Evolutionary conservation across 2,797 vertebrate species (phyloP), one percentile per base, ranked within the genome.

Genomic region (Chaetophractus vellerosus): DNA sequence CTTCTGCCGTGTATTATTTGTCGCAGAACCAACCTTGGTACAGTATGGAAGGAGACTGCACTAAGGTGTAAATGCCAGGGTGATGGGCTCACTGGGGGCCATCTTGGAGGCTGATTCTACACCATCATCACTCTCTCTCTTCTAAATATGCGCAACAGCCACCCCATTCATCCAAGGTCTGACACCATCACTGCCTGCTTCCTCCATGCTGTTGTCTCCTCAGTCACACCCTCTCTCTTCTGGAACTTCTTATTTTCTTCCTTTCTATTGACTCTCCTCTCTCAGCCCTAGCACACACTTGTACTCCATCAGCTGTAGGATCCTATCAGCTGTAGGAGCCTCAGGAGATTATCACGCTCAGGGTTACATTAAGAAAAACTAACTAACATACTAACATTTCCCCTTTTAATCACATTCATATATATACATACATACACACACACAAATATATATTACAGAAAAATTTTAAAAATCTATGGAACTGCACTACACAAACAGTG

Each of bases 61-160:
- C 23, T 21, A 55, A 6, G 19, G 52, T 88, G 0, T 41, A 38
- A 64, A n/a, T 36, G 6, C 0, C 18, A 76, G 23, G 61, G 28
- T 3, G 31, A 3, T 7, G 0, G 2, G 12, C 48, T 18, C 38
- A 9, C 5, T 2, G 75, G 9, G 26, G 26, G 59, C 16, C 45
- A 64, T 45, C 45, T 14, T 31, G 4, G 6, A 41, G 4, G 10
- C 11, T 6, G 14, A 2, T 33, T 63, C 50, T 23, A 21, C 7
- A n/a, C 12, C 36, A 6, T 1, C 69, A 33, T 1, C 3, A 26
- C 31, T 12, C 31, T 74, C 68, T 8, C 45, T 78, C 74, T 10
- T 52, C n/a, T 52, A 33, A 14, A 9, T 19, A 38, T 63, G 45
- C 31, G 5, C 3, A 28, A 24, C 28, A 10, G 3, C 23, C 38